Base-by-base conservation (phyloP, 2,113 vertebrate species). In the Diphyllodes magnificus region DNA sequence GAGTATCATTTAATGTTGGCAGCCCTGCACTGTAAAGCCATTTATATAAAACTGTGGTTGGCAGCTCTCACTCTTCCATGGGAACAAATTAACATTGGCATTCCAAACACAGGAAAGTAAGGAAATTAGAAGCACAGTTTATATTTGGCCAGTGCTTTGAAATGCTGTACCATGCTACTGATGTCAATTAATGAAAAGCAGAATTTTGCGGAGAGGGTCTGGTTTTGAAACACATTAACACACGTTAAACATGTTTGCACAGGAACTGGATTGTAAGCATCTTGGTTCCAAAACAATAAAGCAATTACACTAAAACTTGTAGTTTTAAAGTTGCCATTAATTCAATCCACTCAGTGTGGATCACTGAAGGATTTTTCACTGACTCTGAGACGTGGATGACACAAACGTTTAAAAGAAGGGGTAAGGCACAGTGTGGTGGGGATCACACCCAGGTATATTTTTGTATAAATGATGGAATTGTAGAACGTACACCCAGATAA, bases 51-150 rank as follows among this genome's bases (percentile, higher is more conserved):
- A 96, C 97, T 95, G 94, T 97, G 88, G 98, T 94, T 98, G 98
- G 98, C 98, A 98, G 97, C 88, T 93, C 97, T 95, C 49, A 91
- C 97, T 97, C 97, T 96, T 97, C 97, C 98, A 96, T 98, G 98
- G 98, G 98, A 98, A 98, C 97, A 98, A 98, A 98, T 98, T 98
- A 98, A 98, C 97, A 96, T 98, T 98, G 98, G 98, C 98, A 98
- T 98, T 98, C 97, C 97, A 97, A 98, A 97, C 97, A 98, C 98
- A 98, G 98, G 98, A 98, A 98, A 98, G 98, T 97, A 97, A 98
- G 98, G 98, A 98, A 98, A 98, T 98, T 98, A 96, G 98, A 98
- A 98, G 98, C 98, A 98, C 97, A 97, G 97, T 95, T 97, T 95
- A 97, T 97, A 94, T 98, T 98, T 98, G 98, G 98, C 98, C 97